Conservation (phyloP, 2,113 vertebrate genomes). For the Furnarius figulus region DNA sequence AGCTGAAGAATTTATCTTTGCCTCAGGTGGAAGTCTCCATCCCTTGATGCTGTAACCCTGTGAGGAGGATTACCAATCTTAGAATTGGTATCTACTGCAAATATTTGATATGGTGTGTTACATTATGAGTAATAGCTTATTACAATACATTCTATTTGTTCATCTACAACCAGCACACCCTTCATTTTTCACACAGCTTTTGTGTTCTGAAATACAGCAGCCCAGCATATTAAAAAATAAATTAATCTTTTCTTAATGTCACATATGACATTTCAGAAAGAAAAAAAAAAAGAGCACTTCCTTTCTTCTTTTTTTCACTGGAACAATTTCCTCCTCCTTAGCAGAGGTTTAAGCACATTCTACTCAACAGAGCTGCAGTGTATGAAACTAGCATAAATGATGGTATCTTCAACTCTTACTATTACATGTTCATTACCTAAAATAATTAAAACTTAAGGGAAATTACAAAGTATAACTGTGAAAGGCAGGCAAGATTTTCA, state of each 20-base stretch:
- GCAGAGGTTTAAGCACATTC: neutral
- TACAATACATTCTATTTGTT: neutral
- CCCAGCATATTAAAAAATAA: neutral
- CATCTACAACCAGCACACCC: neutral
- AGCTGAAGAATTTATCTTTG: neutral
- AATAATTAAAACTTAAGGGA: conserved; percentile 6
- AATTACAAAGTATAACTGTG: neutral
- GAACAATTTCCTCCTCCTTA: neutral
- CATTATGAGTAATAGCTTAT: neutral
- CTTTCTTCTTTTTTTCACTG: neutral
- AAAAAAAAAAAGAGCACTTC: neutral
- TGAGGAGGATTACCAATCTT: neutral
- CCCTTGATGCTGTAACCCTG: neutral
- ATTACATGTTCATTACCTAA: neutral
- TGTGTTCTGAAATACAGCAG: neutral
- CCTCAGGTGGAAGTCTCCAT: neutral
- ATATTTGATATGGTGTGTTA: neutral
- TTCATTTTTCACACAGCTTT: neutral
- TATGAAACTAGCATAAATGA: neutral
- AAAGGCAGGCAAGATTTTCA: neutral
- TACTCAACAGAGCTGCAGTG: neutral
- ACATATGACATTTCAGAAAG: neutral
- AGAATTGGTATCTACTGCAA: neutral
- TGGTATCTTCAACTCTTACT: neutral
- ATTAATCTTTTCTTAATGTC: neutral